A percentile compares a stretch with the other conserved stretches of the same genome.
phyloP scores from a whole-genome alignment of 2,797 vertebrate species.

The Macroramphosus scolopax region DNA sequence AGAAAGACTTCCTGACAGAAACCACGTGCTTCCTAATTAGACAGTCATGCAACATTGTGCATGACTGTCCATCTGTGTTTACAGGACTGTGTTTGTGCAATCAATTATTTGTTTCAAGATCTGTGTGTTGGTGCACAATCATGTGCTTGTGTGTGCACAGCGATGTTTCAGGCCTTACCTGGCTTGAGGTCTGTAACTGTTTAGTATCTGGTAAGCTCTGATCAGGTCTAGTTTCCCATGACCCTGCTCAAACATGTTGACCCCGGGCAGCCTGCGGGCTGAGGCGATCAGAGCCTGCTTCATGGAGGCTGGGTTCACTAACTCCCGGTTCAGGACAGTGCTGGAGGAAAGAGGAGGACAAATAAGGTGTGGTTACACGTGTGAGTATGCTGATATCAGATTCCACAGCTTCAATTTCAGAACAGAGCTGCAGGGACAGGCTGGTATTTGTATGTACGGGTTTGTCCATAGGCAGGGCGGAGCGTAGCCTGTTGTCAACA shows the following conservation, averaged over 20 bases:
- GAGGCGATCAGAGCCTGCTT: constrained; percentile 98
- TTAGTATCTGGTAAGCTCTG: constrained; percentile 95
- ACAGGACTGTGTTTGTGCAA: no score
- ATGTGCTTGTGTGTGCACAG: not conserved
- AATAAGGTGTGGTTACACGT: constrained; percentile 1
- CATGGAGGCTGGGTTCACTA: constrained; percentile 98
- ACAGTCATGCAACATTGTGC: no score
- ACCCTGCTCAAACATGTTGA: constrained; percentile 99
- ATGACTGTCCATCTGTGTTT: no score
- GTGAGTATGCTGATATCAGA: constrained; percentile 5
- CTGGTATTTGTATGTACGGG: not conserved
- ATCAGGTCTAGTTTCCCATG: constrained; percentile 97
- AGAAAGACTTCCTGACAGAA: no score
- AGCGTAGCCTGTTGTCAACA: constrained; percentile 21
- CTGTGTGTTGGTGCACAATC: not conserved
- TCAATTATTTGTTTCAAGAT: not conserved
- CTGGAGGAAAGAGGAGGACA: constrained; percentile 67
- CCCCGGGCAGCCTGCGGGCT: constrained; percentile 92
- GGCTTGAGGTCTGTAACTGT: constrained; percentile 96
- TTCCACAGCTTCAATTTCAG: constrained; percentile 19
- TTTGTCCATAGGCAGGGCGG: no score
- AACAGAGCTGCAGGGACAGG: constrained; percentile 9
- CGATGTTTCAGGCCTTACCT: constrained; percentile 80
- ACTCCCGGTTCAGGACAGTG: constrained; percentile 91
- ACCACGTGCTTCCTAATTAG: no score